phyloP scores from a whole-genome alignment of 2,113 vertebrate species.

The Manacus vitellinus region DNA sequence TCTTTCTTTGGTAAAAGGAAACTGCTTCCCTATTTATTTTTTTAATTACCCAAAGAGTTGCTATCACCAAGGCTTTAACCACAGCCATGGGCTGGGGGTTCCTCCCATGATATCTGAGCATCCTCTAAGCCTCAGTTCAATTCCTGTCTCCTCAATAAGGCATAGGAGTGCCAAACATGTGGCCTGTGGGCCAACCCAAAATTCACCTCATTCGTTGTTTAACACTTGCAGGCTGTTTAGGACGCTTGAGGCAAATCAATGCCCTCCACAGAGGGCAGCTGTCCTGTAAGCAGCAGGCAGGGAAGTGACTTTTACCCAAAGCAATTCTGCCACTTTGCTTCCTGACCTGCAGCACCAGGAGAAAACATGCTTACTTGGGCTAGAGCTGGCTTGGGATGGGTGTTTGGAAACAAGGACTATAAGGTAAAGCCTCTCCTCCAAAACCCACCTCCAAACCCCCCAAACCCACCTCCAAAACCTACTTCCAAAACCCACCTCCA shows the following conservation, averaged over 20 bases:
- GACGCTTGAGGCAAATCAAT: background rate
- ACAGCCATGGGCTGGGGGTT: background rate
- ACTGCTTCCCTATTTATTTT: background rate
- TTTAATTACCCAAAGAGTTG: background rate
- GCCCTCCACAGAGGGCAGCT: background rate
- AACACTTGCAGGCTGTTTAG: background rate
- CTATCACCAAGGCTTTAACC: background rate
- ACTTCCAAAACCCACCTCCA: background rate
- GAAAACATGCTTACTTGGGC: background rate
- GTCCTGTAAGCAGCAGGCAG: background rate
- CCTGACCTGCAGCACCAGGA: background rate
- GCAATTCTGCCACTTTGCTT: background rate
- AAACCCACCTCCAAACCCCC: no score
- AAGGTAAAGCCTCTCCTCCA: background rate
- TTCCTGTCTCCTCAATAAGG: fast-evolving
- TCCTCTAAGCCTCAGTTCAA: background rate
- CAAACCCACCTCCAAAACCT: background rate
- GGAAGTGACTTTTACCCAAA: background rate
- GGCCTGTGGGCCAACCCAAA: fast-evolving
- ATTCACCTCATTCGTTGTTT: background rate
- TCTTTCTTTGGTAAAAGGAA: background rate
- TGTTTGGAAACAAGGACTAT: no score
- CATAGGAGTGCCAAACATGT: background rate
- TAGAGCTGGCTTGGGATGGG: background rate
- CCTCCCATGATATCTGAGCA: background rate